These are phyloP conservation scores for Eurosta solidaginis DNA, from an alignment of 1,140 invertebrate species.

Conservation along the genomic window DNA sequence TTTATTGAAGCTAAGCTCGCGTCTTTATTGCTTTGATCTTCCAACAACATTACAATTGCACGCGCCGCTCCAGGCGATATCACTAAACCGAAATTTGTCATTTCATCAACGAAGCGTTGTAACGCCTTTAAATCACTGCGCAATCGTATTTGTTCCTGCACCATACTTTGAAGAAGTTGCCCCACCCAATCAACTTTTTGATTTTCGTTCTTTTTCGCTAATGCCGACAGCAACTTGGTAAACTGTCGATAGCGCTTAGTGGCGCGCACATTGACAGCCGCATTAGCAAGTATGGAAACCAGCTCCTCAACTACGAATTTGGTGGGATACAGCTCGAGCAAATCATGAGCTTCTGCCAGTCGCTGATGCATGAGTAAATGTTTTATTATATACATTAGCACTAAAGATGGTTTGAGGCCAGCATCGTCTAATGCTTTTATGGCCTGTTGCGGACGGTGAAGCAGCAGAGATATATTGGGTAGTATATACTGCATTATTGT, in stretches of 20 bases:
- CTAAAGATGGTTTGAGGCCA: slow-evolving; percentile 47
- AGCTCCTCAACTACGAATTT: slow-evolving; percentile 41
- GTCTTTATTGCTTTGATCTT: not conserved
- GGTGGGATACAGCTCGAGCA: slow-evolving; percentile 50
- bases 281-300: slow-evolving; percentile 39
- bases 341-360: slow-evolving; percentile 42
- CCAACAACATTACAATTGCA: slow-evolving; percentile 15
- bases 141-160: slow-evolving; percentile 42
- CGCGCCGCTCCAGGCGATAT: slow-evolving; percentile 45
- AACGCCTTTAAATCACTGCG: slow-evolving; percentile 40
- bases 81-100: slow-evolving; percentile 41
- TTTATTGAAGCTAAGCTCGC: slow-evolving; percentile 28
- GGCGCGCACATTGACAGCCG: slow-evolving; percentile 46
- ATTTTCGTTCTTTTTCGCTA: slow-evolving; percentile 42
- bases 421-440: slow-evolving; percentile 54
- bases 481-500: slow-evolving; percentile 60
- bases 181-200: slow-evolving; percentile 47
- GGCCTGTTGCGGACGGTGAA: slow-evolving; percentile 47
- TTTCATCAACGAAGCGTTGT: slow-evolving; percentile 45
- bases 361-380: slow-evolving; percentile 55
- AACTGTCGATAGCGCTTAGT: slow-evolving; percentile 48
- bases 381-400: slow-evolving; percentile 52
- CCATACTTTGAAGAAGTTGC: slow-evolving; percentile 44
- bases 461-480: slow-evolving; percentile 52
- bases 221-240: slow-evolving; percentile 40